Evolutionary conservation across 2,888 invertebrate species (phyloP).

Genomic region (Chaitophorus viminalis): DNA sequence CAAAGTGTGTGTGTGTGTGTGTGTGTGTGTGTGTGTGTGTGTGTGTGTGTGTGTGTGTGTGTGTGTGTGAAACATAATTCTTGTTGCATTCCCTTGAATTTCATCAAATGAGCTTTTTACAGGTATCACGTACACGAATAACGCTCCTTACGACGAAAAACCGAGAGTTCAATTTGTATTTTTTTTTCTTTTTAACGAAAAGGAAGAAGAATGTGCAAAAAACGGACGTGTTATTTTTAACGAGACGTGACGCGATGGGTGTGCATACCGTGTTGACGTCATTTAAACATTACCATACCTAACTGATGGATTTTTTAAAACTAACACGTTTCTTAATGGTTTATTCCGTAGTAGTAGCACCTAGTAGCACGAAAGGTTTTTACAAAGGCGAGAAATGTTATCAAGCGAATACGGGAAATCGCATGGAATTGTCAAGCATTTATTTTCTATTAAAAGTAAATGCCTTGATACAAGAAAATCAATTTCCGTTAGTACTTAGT

Average conservation of each 20-base stretch:
- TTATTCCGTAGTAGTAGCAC: not conserved
- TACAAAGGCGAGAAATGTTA: not conserved
- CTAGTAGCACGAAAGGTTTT: not conserved
- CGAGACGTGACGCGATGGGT: not conserved
- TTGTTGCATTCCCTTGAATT: not conserved
- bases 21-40: too few species aligned
- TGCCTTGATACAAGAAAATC: not conserved
- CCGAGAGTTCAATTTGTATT: not conserved
- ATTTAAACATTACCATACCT: conserved; percentile 11
- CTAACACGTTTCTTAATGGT: not conserved
- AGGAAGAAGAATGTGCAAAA: conserved; percentile 6
- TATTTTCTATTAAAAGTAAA: not conserved
- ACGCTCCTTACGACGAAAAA: not conserved
- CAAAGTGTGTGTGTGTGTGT: too few species aligned
- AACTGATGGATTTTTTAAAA: not conserved
- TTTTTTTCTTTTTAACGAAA: not conserved
- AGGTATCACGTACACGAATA: not conserved
- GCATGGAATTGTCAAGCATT: not conserved
- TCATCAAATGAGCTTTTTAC: not conserved
- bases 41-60: too few species aligned
- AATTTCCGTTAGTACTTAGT: not conserved
- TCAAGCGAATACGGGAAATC: too few species aligned
- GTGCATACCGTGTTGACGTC: not conserved
- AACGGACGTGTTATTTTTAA: conserved; percentile 2
- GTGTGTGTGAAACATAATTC: too few species aligned